Evolutionary conservation across 2,797 vertebrate genomes (phyloP).

Genomic region (Pipistrellus nathusii): DNA sequence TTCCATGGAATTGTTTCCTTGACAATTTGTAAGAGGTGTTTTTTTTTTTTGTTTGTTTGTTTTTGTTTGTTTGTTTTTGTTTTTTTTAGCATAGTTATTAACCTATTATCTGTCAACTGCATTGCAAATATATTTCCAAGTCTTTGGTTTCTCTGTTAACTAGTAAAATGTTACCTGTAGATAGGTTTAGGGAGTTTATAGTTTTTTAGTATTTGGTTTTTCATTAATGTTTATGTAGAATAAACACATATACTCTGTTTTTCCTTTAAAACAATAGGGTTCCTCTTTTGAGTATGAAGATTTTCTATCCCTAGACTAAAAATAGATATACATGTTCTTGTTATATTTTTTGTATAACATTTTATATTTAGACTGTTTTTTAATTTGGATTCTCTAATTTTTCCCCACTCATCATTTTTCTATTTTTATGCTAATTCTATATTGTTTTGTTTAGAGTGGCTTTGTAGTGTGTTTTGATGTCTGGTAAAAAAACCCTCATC

Average conservation of each 20-base stretch:
- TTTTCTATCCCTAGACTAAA: background rate
- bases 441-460: background rate
- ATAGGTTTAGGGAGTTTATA: background rate
- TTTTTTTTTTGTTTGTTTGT: conserved; percentile 40
- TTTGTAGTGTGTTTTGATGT: conserved; percentile 44
- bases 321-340: background rate
- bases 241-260: background rate
- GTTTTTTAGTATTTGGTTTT: background rate
- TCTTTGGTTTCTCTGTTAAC: conserved; percentile 25
- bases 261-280: background rate
- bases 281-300: background rate
- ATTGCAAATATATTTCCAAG: conserved; percentile 72
- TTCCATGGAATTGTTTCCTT: conserved; percentile 28
- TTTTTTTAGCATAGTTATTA: background rate
- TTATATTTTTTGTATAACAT: background rate
- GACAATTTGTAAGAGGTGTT: conserved; percentile 29
- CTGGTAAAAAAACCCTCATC: conserved; percentile 50
- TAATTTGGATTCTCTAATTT: background rate
- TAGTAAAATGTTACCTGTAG: conserved; percentile 24
- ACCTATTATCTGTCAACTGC: conserved; percentile 41
- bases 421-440: conserved; percentile 19
- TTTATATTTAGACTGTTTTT: conserved; percentile 11
- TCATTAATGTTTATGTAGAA: background rate
- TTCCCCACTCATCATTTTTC: background rate
- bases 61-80: too few species aligned